Evolutionary conservation across 2,797 vertebrate species (phyloP).

Genomic region (Avahi laniger): DNA sequence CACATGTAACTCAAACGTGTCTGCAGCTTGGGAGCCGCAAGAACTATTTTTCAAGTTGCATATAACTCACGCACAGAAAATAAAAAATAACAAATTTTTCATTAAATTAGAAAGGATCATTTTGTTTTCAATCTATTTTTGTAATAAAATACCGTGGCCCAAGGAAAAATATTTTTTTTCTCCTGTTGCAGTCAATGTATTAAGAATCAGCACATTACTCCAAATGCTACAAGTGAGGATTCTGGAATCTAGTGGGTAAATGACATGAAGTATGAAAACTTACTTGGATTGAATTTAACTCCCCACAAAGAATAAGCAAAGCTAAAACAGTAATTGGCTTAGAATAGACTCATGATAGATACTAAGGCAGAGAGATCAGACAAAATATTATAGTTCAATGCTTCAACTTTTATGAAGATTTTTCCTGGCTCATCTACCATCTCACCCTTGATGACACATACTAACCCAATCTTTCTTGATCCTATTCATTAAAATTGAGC

Average conservation of each 20-base stretch:
- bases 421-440: background rate
- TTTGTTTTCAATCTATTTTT: too few relatives aligned
- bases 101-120: too few relatives aligned
- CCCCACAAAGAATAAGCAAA: constrained; percentile 37
- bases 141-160: too few relatives aligned
- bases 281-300: constrained; percentile 9
- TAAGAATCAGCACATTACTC: background rate
- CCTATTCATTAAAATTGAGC: background rate
- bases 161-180: too few relatives aligned
- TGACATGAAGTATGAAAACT: background rate
- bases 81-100: too few relatives aligned
- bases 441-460: background rate
- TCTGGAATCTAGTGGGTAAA: background rate
- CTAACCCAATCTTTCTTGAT: background rate
- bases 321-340: constrained; percentile 5
- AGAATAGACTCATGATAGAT: background rate
- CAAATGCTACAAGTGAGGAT: background rate
- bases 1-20: too few relatives aligned
- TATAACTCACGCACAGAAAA: too few relatives aligned
- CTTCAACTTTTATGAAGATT: constrained; percentile 1
- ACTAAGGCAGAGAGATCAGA: background rate
- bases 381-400: background rate
- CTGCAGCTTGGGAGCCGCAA: too few relatives aligned
- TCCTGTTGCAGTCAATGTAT: too few relatives aligned
- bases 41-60: too few relatives aligned